phyloP scores from a whole-genome alignment of 1,140 invertebrate species.

The Schlechtendalia chinensis region DNA sequence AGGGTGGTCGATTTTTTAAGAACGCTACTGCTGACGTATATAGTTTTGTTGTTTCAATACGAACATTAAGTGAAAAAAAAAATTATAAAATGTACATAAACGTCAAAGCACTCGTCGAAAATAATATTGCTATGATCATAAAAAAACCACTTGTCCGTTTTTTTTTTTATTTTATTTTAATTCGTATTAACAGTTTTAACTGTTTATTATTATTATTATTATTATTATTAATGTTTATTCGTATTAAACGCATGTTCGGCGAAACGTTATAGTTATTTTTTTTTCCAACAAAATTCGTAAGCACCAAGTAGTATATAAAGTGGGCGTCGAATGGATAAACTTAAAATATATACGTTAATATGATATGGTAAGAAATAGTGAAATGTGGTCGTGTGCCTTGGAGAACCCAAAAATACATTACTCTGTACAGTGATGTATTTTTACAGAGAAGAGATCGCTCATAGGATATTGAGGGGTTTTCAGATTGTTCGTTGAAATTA shows the following conservation, averaged over 20 bases:
- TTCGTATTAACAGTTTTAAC: neutral
- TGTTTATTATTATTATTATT: neutral
- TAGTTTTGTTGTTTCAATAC: neutral
- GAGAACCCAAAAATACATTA: neutral
- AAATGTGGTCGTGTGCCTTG: neutral
- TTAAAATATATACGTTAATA: no score
- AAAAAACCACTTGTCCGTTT: neutral
- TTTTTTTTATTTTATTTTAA: neutral
- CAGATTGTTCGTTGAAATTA: no score
- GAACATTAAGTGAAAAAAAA: no score
- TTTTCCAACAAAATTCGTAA: no score
- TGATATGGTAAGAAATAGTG: neutral
- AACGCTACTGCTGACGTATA: neutral
- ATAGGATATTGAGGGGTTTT: neutral
- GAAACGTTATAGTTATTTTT: no score
- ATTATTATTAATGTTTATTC: neutral
- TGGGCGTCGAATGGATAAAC: no score
- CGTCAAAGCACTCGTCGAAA: neutral
- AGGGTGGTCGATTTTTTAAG: conserved; percentile 33
- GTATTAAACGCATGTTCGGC: no score
- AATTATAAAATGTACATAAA: neutral
- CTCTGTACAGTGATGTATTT: neutral
- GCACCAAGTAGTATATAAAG: no score
- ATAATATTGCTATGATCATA: neutral
- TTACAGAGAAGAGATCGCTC: neutral